Conservation (phyloP, 2,888 invertebrate genomes). For the Apamea anceps region DNA sequence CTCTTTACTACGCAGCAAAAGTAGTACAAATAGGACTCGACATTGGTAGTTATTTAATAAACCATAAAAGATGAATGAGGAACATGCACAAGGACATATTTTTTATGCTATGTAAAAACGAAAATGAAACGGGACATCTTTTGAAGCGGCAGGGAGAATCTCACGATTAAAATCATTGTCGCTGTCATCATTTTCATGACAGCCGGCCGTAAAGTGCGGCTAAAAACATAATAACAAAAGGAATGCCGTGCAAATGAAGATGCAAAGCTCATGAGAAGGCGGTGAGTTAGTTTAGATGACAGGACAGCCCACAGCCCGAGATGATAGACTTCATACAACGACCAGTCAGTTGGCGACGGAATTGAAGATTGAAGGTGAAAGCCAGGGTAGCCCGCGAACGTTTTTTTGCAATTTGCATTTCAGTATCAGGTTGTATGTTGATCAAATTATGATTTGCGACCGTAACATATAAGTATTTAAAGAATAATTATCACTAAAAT, state of each 20-base stretch:
- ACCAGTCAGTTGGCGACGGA: constrained; percentile 49
- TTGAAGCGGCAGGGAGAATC: not conserved
- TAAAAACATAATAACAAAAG: not conserved
- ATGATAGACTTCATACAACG: constrained; percentile 40
- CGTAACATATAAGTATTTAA: not conserved
- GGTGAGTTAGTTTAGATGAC: constrained; percentile 39
- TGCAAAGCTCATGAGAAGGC: constrained; percentile 44
- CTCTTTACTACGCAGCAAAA: not conserved
- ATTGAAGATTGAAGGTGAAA: not conserved
- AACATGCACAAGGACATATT: not conserved
- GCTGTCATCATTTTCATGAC: not conserved
- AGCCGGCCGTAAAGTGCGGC: not conserved
- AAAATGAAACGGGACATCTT: not conserved
- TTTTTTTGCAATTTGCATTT: not conserved
- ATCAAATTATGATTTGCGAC: not conserved
- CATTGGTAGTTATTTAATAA: not conserved
- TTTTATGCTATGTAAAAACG: not conserved
- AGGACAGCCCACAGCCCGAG: constrained; percentile 41
- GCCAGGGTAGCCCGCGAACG: not conserved
- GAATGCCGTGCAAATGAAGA: constrained; percentile 49
- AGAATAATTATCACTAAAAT: not conserved
- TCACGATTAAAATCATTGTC: not conserved
- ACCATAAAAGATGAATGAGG: not conserved
- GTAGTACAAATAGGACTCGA: not conserved
- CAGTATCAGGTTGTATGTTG: not conserved